Evolutionary conservation across 2,888 invertebrate species (phyloP), one percentile per base, ranked within the genome.

Genomic region (Conops quadrifasciatus): DNA sequence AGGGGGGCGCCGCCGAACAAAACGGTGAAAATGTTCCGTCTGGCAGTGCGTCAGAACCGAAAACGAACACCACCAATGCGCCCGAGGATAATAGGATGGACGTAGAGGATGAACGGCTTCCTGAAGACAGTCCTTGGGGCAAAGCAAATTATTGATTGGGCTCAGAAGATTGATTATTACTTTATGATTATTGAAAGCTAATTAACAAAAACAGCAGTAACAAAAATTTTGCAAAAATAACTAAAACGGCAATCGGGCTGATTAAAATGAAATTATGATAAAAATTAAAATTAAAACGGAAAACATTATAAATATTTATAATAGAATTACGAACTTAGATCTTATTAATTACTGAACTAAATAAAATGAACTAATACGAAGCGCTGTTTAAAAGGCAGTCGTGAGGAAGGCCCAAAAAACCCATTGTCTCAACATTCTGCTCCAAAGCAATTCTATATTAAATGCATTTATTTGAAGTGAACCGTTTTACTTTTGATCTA

Each of bases 31-130:
- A 77, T 67, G 58, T 72, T 13, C 72, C 28, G 15, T 65, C 51
- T 71, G 70, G 30, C 71, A 75, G 66, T n/a, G 36, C 62, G 2
- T 51, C 43, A n/a, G 78, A 80, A 45, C 56, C 74, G 51, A 74
- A 74, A 70, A 75, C 77, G 60, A 77, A 77, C 63, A 77, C 77
- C 72, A 76, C 75, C 62, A 79, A 77, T 75, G 72, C 74, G 72
- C 74, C 80, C 70, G 82, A 76, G 53, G 83, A 84, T 75, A 79
- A 82, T 64, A 79, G 82, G 71, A 85, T 85, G 85, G 85, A 85
- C 65, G 84, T 85, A 68, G 85, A 85, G 77, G 76, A 73, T 26
- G 66, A 71, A 49, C 70, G 67, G 73, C 69, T 63, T 73, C 71
- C 64, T 67, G 71, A 69, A 68, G 65, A 43, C 58, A 73, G 72